Evolutionary conservation across 2,888 invertebrate species (phyloP).

Genomic region (Drosophila stalkeri): DNA sequence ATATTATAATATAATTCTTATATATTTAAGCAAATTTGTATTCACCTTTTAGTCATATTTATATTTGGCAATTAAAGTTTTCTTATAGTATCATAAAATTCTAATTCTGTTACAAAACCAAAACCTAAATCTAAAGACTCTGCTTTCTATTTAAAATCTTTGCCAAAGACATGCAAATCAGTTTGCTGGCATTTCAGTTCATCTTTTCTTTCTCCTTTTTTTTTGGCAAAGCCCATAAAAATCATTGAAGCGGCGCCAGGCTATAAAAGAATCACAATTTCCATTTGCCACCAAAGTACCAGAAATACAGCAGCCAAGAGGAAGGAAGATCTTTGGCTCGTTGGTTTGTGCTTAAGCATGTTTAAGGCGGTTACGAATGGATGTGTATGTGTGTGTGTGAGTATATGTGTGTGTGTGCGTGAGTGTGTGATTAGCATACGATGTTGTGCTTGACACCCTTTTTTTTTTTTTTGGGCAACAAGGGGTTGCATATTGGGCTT

Average conservation of each 20-base stretch:
- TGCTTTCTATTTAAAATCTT: slow-evolving; percentile 6
- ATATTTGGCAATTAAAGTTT: no score
- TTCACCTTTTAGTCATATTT: no score
- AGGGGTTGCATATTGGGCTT: slow-evolving; percentile 75
- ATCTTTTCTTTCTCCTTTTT: slow-evolving; percentile 21
- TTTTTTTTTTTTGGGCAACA: slow-evolving; percentile 27
- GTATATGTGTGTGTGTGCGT: not conserved
- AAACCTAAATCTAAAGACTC: slow-evolving; percentile 9
- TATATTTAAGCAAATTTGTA: no score
- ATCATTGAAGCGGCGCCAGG: slow-evolving; percentile 80
- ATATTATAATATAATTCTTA: no score
- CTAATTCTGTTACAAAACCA: not conserved
- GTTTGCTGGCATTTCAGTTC: slow-evolving; percentile 43
- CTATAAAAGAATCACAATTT: slow-evolving; percentile 73
- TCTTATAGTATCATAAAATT: no score
- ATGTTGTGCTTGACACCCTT: slow-evolving; percentile 71
- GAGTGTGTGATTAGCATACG: slow-evolving; percentile 72
- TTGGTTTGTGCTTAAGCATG: slow-evolving; percentile 69
- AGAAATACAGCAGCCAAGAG: slow-evolving; percentile 18
- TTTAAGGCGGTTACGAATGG: slow-evolving; percentile 57
- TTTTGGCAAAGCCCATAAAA: slow-evolving; percentile 72
- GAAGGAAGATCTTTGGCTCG: slow-evolving; percentile 60
- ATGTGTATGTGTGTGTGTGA: slow-evolving; percentile 14
- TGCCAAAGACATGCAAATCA: slow-evolving; percentile 69
- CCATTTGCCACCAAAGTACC: slow-evolving; percentile 57